Conservation (phyloP, 1,140 invertebrate genomes). For the Ceratosolen fusciceps region DNA sequence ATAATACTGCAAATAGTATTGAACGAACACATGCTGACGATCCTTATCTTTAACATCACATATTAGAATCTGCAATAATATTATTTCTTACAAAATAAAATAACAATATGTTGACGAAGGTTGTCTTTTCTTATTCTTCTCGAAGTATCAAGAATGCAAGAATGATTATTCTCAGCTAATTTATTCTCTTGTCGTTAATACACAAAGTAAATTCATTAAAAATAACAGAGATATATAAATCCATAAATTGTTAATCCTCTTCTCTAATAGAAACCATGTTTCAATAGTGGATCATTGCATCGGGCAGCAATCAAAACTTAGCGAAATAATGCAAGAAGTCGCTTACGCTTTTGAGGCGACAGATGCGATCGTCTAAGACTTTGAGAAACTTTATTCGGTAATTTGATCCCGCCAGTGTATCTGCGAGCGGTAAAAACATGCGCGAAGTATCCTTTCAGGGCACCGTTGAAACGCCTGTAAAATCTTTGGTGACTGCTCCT, state of each 20-base stretch:
- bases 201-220: neutral
- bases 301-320: neutral
- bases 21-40: conserved; percentile 25
- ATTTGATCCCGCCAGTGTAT: conserved; percentile 27
- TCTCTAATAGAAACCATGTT: too few species aligned
- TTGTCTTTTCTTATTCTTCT: neutral
- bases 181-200: neutral
- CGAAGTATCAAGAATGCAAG: neutral
- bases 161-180: neutral
- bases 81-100: conserved; percentile 5
- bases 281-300: too few species aligned
- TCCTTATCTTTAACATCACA: conserved; percentile 41
- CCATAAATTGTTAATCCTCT: neutral
- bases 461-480: conserved; percentile 13
- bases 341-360: neutral
- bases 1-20: too few species aligned
- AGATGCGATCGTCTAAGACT: neutral
- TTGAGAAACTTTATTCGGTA: conserved; percentile 15
- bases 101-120: neutral
- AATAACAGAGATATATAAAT: neutral
- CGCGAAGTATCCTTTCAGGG: conserved; percentile 9
- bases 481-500: conserved; percentile 37
- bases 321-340: conserved; percentile 30
- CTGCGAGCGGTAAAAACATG: conserved; percentile 28
- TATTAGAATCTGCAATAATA: conserved; percentile 30